Conservation (phyloP, 2,113 vertebrate genomes). For the Psammodynastes pulverulentus region DNA sequence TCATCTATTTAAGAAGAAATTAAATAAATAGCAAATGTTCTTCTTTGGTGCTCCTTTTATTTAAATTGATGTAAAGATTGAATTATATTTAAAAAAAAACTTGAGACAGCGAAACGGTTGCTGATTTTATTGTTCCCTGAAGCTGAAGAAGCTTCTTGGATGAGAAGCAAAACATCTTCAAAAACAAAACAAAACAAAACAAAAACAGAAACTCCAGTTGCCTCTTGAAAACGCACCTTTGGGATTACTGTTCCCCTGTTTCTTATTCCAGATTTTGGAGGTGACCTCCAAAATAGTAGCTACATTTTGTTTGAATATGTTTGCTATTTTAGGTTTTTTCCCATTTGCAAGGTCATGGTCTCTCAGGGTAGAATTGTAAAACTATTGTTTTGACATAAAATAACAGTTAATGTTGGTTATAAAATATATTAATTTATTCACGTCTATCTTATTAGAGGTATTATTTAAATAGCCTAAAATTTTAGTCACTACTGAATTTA, state of each 20-base stretch:
- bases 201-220: too few relatives aligned
- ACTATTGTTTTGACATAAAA: neutral
- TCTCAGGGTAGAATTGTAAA: neutral
- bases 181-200: too few relatives aligned
- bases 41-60: neutral
- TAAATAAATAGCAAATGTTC: neutral
- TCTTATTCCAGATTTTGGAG: neutral
- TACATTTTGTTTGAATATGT: neutral
- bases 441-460: neutral
- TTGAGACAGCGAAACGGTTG: neutral
- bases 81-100: neutral
- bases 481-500: neutral
- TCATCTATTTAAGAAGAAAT: neutral
- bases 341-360: neutral
- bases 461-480: neutral
- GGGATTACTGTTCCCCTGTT: neutral
- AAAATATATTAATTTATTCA: neutral
- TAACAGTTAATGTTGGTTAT: neutral
- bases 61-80: neutral
- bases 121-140: neutral
- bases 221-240: too few relatives aligned
- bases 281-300: neutral
- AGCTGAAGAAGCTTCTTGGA: too few relatives aligned
- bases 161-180: too few relatives aligned
- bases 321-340: neutral